Percentiles rank a stretch among this genome's conserved stretches.
Conservation (phyloP, 23 tunicate genomes). For the Halocynthia aurantium region DNA sequence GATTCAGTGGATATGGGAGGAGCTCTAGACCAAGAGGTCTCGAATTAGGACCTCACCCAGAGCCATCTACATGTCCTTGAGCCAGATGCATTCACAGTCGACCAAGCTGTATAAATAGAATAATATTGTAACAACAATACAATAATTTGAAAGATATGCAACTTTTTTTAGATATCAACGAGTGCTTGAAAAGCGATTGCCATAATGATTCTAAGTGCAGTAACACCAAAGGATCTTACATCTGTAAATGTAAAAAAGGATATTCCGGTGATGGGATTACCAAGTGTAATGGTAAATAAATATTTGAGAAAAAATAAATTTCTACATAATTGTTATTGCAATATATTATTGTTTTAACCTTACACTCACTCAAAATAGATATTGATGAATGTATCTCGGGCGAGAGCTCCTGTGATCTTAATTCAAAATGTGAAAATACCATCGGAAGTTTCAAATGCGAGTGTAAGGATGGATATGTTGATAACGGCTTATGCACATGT, state of each 20-base stretch:
- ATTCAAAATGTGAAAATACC: slow-evolving; percentile 39
- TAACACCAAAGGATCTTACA: slow-evolving; percentile 8
- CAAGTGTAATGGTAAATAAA: background rate
- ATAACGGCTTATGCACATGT: slow-evolving; percentile 20
- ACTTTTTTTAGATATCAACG: slow-evolving; percentile 2
- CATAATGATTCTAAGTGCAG: background rate
- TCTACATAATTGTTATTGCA: no score
- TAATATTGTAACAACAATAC: no score
- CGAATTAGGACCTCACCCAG: no score
- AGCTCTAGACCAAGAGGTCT: no score
- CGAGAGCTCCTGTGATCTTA: slow-evolving; percentile 19
- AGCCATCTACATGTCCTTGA: no score
- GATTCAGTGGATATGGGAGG: background rate
- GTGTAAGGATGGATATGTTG: slow-evolving; percentile 29
- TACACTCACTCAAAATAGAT: background rate
- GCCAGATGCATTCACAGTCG: no score
- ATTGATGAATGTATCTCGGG: slow-evolving; percentile 2
- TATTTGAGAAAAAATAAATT: no score
- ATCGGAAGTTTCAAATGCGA: slow-evolving; percentile 42
- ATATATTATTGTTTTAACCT: no score
- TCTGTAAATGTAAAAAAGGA: slow-evolving; percentile 7
- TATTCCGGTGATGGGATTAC: background rate
- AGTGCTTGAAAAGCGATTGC: background rate
- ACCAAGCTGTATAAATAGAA: no score
- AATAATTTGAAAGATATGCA: background rate